Base-by-base conservation (phyloP, 2,888 invertebrate genomes). In the Unio pictorum region DNA sequence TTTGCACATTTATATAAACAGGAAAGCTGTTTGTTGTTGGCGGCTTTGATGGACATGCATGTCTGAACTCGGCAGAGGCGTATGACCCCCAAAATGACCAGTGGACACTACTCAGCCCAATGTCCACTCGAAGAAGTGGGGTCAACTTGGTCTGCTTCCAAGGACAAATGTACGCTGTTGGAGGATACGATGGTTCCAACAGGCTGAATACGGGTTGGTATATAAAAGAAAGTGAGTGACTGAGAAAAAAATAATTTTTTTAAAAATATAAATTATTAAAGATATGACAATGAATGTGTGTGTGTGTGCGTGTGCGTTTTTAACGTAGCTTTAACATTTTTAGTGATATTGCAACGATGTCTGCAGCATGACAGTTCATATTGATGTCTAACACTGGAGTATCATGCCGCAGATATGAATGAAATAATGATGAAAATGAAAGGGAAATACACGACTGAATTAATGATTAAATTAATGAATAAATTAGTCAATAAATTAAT, bases 1-100 rank as follows among this genome's bases (percentile, higher is more conserved):
- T 58, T 23, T 34, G 8, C 34, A 30, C 30, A 30, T 30, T 30
- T 34, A n/a, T n/a, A 2, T 28, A 26, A 61, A 5, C 75, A 87
- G 88, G 93, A 75, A 84, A 93, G 92, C 93, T 95, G 79, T 95
- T 94, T 89, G 93, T 95, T 65, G 94, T 93, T 26, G 95, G 97
- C 17, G 95, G 95, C 28, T 95, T 95, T 90, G 94, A 95, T 85
- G 95, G 95, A 0, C 92, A 93, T 78, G 93, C 94, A 81, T 94
- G 95, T 23, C 92, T 95, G 81, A 93, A 92, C 81, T 94, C 94
- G 0, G 94, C 93, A 1, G 96, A 96, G 89, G 92, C 94, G 62
- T 95, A 94, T 88, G 94, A 95, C 88, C 92, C 94, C 0, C 90
- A 90, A 18, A 92, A 92, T 0, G 92, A 93, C 81, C 94, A 94